Evolutionary conservation across 1,140 invertebrate species (phyloP).

Genomic region (Diorhabda carinulata): DNA sequence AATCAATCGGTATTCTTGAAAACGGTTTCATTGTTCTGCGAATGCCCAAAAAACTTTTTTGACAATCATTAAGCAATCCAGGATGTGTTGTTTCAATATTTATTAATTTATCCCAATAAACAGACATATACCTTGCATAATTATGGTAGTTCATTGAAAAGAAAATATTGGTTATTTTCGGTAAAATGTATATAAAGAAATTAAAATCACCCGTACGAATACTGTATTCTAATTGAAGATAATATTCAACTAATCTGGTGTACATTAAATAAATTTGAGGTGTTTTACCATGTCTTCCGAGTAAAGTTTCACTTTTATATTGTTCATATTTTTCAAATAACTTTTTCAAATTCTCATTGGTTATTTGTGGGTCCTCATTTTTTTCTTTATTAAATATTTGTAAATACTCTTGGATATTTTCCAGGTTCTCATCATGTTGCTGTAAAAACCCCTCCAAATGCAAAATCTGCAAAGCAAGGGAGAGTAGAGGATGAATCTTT

Average conservation of each 20-base stretch:
- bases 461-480: slow-evolving; percentile 7
- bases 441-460: slow-evolving; percentile 12
- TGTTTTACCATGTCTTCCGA: slow-evolving; percentile 25
- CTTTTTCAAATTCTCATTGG: slow-evolving; percentile 2
- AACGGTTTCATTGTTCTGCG: slow-evolving; percentile 23
- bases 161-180: slow-evolving; percentile 27
- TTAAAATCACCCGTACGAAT: slow-evolving; percentile 22
- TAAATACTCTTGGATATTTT: slow-evolving; percentile 16
- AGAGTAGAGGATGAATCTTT: slow-evolving; percentile 20
- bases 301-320: slow-evolving; percentile 34
- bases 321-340: slow-evolving; percentile 29
- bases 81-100: slow-evolving; percentile 24
- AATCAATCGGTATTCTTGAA: slow-evolving; percentile 24
- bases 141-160: slow-evolving; percentile 25
- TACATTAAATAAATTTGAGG: slow-evolving; percentile 25
- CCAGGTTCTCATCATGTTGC: background rate
- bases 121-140: slow-evolving; percentile 26
- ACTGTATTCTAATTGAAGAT: slow-evolving; percentile 14
- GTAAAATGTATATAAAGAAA: slow-evolving; percentile 20
- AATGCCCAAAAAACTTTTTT: slow-evolving; percentile 21
- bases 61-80: too few relatives aligned
- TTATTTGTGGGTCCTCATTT: slow-evolving; percentile 6
- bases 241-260: slow-evolving; percentile 18
- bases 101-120: slow-evolving; percentile 20
- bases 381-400: background rate